Percentiles rank a stretch among this genome's conserved stretches.
phyloP scores from a whole-genome alignment of 2,888 invertebrate species.

The Dicyrtomina minuta region DNA sequence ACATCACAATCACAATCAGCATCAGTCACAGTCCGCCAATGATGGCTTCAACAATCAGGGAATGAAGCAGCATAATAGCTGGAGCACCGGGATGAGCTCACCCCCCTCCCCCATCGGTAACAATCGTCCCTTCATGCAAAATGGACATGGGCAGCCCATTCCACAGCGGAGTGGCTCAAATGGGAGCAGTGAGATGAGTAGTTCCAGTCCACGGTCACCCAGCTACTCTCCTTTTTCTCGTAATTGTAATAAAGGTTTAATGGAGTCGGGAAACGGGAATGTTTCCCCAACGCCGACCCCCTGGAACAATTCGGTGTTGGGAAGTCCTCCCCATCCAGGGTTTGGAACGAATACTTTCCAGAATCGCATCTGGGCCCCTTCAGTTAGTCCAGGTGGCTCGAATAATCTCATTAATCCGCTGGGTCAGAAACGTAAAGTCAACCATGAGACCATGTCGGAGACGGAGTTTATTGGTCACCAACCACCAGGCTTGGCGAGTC shows the following conservation, averaged over 20 bases:
- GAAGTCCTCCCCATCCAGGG: slow-evolving; percentile 52
- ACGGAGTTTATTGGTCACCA: slow-evolving; percentile 57
- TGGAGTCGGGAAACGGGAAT: slow-evolving; percentile 54
- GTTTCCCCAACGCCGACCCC: slow-evolving; percentile 53
- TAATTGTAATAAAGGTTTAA: slow-evolving; percentile 49
- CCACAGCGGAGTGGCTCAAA: slow-evolving; percentile 52
- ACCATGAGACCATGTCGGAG: slow-evolving; percentile 60
- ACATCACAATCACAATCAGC: slow-evolving; percentile 26
- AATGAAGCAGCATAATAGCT: slow-evolving; percentile 45
- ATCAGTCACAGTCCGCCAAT: slow-evolving; percentile 20
- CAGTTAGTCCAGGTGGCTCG: slow-evolving; percentile 50
- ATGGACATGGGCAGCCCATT: slow-evolving; percentile 38
- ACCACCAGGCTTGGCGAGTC: slow-evolving; percentile 61
- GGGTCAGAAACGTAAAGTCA: slow-evolving; percentile 57
- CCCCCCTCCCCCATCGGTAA: slow-evolving; percentile 52
- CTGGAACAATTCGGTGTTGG: slow-evolving; percentile 53
- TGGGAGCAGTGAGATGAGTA: slow-evolving; percentile 52
- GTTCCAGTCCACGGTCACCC: slow-evolving; percentile 50
- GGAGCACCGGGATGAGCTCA: slow-evolving; percentile 52
- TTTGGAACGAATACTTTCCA: slow-evolving; percentile 44
- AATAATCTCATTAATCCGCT: slow-evolving; percentile 54
- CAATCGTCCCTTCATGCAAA: slow-evolving; percentile 45
- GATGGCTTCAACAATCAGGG: slow-evolving; percentile 32
- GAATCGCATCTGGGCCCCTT: slow-evolving; percentile 53
- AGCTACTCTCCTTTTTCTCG: slow-evolving; percentile 52